A percentile compares a stretch with the other conserved stretches of the same genome.
phyloP scores from a whole-genome alignment of 2,113 vertebrate species.

The Scortum barcoo region DNA sequence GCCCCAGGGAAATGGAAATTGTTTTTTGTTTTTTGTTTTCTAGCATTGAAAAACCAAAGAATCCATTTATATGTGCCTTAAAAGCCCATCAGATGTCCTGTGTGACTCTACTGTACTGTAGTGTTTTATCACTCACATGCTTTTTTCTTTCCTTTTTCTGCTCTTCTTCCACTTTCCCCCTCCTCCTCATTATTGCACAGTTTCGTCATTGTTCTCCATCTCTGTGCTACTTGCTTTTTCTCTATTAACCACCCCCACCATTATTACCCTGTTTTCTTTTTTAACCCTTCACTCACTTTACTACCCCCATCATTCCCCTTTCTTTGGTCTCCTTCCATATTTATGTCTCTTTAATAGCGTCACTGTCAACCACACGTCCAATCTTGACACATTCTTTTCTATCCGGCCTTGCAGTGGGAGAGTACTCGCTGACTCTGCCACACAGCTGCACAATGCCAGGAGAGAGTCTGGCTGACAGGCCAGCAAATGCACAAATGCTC shows the following conservation, averaged over 20 bases:
- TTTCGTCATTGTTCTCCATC: constrained; percentile 13
- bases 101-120: background rate
- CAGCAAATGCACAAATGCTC: constrained; percentile 66
- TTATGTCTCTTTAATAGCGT: constrained; percentile 57
- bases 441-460: constrained; percentile 62
- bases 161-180: background rate
- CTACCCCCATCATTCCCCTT: background rate
- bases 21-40: background rate
- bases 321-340: constrained; percentile 19
- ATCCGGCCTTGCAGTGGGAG: background rate
- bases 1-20: background rate
- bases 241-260: constrained; percentile 8
- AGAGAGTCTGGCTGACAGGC: constrained; percentile 38
- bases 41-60: constrained; percentile 4
- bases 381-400: constrained; percentile 70
- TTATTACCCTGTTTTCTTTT: background rate
- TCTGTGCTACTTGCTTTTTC: constrained; percentile 3
- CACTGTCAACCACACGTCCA: constrained; percentile 59
- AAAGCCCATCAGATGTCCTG: background rate
- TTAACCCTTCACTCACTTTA: constrained; percentile 13
- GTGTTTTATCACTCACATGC: background rate
- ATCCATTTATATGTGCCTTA: background rate
- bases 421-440: constrained; percentile 67
- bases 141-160: background rate
- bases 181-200: background rate